Evolutionary conservation across 2,888 invertebrate species (phyloP), one percentile per base, ranked within the genome.

Genomic region (Mesochorus sp.): DNA sequence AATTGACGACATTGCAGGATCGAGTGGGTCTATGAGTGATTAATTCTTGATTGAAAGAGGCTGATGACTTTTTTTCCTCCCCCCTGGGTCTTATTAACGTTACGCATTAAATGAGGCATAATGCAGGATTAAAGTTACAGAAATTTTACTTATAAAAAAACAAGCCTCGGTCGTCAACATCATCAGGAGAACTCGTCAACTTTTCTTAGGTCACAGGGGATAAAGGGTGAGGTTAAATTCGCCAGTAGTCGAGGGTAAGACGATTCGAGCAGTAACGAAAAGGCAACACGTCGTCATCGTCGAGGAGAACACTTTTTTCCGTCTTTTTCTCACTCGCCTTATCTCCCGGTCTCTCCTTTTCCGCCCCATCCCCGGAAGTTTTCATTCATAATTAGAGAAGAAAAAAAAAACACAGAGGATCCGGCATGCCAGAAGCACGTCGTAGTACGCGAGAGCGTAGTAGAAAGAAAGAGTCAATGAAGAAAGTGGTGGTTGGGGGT

Each of bases 381-480:
- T 90, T 89, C 91, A 91, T 90, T 91, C 91, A 90, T 91, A 91
- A 91, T 91, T 91, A 91, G 90, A 90, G 90, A 87, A 88, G 87
- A 86, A 89, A 90, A 89, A 79, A 74, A 66, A 53, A 59, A 47
- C 0, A 8, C 5, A 55, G 64, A 59, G 66, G 37, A 74, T 59
- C 66, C 73, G 70, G 67, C 72, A 67, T 70, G 72, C 61, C 68
- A 75, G 71, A 49, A 79, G 82, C 80, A 80, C 49, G 81, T 76
- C 72, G 67, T 87, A 86, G 86, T 88, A 89, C 88, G 88, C 87
- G 89, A 89, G 90, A 90, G 89, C 90, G 90, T 90, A 90, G 90
- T 89, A 86, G 87, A 89, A 90, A 90, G 90, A 91, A 91, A 90
- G 91, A 90, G 90, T 91, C 90, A 91, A 91, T 91, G 91, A 89